phyloP scores from a whole-genome alignment of 2,113 vertebrate genomes.

The Leucoraja erinaceus region DNA sequence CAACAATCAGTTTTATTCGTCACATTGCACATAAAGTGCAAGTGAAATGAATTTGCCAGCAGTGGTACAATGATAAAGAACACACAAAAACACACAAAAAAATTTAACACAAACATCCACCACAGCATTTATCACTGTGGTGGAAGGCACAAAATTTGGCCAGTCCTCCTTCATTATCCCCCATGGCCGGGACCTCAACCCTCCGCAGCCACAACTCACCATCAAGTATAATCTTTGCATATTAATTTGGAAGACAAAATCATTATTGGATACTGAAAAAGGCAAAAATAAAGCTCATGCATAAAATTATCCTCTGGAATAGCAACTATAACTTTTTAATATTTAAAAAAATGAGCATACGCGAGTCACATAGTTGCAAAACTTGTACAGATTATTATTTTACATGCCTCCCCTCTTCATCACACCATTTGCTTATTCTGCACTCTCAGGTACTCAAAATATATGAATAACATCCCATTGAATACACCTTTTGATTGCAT shows the following conservation, averaged over 20 bases:
- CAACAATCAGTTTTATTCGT: no score
- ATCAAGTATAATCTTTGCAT: neutral
- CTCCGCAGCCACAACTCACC: neutral
- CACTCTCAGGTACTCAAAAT: neutral
- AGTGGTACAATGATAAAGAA: no score
- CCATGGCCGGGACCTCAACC: no score
- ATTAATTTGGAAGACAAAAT: neutral
- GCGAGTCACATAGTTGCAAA: no score
- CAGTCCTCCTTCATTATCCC: no score
- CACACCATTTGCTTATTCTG: neutral
- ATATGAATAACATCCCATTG: neutral
- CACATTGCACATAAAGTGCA: no score
- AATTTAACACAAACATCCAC: no score
- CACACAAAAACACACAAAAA: no score
- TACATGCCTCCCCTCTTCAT: neutral
- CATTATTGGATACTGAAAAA: neutral
- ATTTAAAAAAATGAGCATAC: neutral
- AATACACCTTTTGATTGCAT: neutral
- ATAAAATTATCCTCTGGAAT: neutral
- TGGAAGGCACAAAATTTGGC: no score
- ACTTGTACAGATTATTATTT: no score
- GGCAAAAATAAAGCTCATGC: neutral
- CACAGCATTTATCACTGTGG: no score
- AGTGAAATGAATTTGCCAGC: no score
- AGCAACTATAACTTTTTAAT: neutral